Base-by-base conservation (phyloP, 2,888 invertebrate genomes). In the Calephelis perditalis region DNA sequence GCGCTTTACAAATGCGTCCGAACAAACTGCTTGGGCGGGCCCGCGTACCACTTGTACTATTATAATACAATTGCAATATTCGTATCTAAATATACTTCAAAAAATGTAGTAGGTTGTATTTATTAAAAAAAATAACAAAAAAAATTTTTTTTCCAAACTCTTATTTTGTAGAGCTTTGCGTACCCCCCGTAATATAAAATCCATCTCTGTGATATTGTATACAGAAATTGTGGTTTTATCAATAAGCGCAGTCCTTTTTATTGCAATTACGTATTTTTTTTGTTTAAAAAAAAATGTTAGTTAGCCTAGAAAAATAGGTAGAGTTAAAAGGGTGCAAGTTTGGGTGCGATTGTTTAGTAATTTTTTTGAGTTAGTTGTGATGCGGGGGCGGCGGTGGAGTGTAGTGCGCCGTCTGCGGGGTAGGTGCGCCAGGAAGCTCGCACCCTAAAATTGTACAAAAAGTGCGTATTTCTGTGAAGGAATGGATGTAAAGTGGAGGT, bases 401-500 rank as follows among this genome's bases (percentile, higher is more conserved):
- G 67, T 67, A 61, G 59, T 62, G 55, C 44, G n/a, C 45, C 40
- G 56, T 54, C 49, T 59, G 12, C 66, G n/a, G 61, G 36, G 63
- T 75, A 69, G 56, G 57, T 86, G 88, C 86, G 88, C 87, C 82
- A 73, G 81, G 77, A 69, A 68, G 68, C 62, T 63, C 71, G 72
- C 69, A 73, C 75, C 76, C 75, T 85, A 82, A 89, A 87, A 74
- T 66, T 82, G 73, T 78, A 81, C 78, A 86, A 82, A 86, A 86
- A 79, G 69, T 72, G 70, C 68, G 68, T 70, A 74, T 76, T 82
- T 82, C 79, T 79, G 70, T 72, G 76, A 74, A 77, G 77, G 79
- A 79, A 78, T 78, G 73, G 74, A 73, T 72, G 80, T 80, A 78
- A 79, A 78, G 40, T 73, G 75, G 76, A 68, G 70, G 76, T 73